Evolutionary conservation across 1,140 invertebrate genomes (phyloP).

Genomic region (Andrena cerasifolii): DNA sequence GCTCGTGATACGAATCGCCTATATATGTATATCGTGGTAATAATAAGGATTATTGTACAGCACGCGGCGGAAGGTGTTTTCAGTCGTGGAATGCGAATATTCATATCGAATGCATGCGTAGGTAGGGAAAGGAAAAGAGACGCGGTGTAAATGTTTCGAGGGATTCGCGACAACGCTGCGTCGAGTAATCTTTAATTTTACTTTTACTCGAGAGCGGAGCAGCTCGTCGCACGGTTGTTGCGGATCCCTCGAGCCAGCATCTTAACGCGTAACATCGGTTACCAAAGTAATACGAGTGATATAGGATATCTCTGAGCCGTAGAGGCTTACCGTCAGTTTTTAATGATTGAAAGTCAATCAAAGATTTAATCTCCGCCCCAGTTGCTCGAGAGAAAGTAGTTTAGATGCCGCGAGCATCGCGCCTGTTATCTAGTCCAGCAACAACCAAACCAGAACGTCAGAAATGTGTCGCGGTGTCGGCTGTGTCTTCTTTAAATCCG

Average conservation of each 20-base stretch:
- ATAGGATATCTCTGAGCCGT: not conserved
- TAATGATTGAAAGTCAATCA: not conserved
- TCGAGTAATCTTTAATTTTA: not conserved
- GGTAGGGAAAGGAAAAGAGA: slow-evolving; percentile 35
- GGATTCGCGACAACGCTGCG: not conserved
- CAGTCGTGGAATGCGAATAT: slow-evolving; percentile 7
- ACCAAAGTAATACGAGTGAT: slow-evolving; percentile 43
- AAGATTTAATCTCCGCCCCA: slow-evolving; percentile 1
- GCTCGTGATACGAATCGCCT: not conserved
- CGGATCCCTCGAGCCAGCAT: slow-evolving; percentile 4
- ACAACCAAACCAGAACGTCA: not conserved
- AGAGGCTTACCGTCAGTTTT: not conserved
- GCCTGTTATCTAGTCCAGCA: slow-evolving; percentile 17
- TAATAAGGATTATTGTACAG: not conserved
- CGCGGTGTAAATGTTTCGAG: slow-evolving; percentile 10
- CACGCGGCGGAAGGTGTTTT: not conserved
- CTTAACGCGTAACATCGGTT: slow-evolving; percentile 12
- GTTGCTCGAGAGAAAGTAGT: slow-evolving; percentile 8
- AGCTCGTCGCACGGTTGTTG: not conserved
- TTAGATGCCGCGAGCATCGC: not conserved
- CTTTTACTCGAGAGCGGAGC: too few relatives aligned
- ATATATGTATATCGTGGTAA: slow-evolving; percentile 4
- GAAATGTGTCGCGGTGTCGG: slow-evolving; percentile 5
- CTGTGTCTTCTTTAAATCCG: not conserved
- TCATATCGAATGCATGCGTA: slow-evolving; percentile 46